A percentile compares a stretch with the other conserved stretches of the same genome.
These are phyloP conservation scores for Dipodomys stephensi DNA, from an alignment of 2,113 vertebrate species.

Conservation along the genomic window DNA sequence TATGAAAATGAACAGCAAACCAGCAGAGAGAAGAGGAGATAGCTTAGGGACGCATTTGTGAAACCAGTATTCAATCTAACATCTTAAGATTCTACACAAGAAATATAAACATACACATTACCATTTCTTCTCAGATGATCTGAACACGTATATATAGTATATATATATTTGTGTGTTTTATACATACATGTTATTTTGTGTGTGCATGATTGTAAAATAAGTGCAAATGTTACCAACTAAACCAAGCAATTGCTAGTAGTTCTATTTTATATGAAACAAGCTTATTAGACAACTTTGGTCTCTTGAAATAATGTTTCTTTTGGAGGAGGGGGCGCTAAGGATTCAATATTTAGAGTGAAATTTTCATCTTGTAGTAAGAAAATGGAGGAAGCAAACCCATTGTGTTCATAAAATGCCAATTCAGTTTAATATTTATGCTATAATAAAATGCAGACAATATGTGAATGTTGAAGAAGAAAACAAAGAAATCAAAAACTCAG, in stretches of 20 bases:
- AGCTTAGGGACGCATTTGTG: slow-evolving; percentile 40
- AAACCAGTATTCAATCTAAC: slow-evolving; percentile 57
- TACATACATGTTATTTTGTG: background rate
- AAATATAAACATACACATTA: slow-evolving; percentile 62
- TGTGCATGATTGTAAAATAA: background rate
- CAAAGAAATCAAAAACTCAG: slow-evolving; percentile 48
- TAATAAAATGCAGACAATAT: slow-evolving; percentile 47
- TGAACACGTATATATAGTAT: slow-evolving; percentile 36
- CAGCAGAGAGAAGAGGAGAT: slow-evolving; percentile 59
- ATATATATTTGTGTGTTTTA: slow-evolving; percentile 13
- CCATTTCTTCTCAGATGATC: slow-evolving; percentile 51
- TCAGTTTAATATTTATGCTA: slow-evolving; percentile 43
- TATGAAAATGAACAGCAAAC: slow-evolving; percentile 46
- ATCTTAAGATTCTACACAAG: slow-evolving; percentile 69
- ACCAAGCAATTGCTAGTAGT: slow-evolving; percentile 23
- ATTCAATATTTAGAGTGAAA: slow-evolving; percentile 16
- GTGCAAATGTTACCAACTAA: slow-evolving; percentile 60
- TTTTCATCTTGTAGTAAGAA: slow-evolving; percentile 37
- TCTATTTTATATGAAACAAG: slow-evolving; percentile 43
- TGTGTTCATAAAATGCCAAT: slow-evolving; percentile 42
- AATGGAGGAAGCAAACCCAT: slow-evolving; percentile 39
- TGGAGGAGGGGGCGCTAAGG: too few relatives aligned
- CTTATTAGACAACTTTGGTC: slow-evolving; percentile 30
- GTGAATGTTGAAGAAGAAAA: slow-evolving; percentile 42
- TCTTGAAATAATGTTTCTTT: slow-evolving; percentile 41